Evolutionary conservation across 2,797 vertebrate genomes (phyloP).

Genomic region (Cryptoprocta ferox): DNA sequence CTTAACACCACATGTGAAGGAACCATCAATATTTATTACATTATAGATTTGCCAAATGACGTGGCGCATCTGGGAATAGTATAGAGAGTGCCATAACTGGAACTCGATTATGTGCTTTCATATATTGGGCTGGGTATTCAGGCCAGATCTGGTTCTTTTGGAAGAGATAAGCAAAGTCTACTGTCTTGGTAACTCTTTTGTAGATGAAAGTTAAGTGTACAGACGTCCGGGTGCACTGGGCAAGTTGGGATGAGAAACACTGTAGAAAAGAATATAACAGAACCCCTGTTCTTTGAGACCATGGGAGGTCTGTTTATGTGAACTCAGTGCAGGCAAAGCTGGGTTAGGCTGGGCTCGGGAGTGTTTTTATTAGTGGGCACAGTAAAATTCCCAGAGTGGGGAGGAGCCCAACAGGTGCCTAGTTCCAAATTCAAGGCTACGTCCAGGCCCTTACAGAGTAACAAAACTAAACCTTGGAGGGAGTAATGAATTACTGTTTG

Average conservation of each 20-base stretch:
- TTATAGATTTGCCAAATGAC: constrained; percentile 84
- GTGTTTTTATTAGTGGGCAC: background rate
- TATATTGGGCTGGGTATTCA: constrained; percentile 70
- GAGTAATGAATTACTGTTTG: background rate
- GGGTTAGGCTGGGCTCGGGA: background rate
- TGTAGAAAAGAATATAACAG: background rate
- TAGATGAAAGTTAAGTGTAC: constrained; percentile 70
- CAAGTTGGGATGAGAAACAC: constrained; percentile 21
- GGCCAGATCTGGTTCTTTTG: constrained; percentile 78
- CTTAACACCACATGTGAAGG: constrained; percentile 81
- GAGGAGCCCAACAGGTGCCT: background rate
- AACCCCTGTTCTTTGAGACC: background rate
- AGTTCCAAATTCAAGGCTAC: background rate
- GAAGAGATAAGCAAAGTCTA: constrained; percentile 73
- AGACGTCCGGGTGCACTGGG: constrained; percentile 29
- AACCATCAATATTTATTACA: constrained; percentile 84
- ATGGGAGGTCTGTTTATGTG: background rate
- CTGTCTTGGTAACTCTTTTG: constrained; percentile 73
- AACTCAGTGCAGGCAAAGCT: background rate
- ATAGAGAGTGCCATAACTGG: constrained; percentile 74
- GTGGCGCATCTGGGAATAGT: constrained; percentile 81
- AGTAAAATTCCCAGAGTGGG: background rate
- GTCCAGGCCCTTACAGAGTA: background rate
- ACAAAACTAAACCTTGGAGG: background rate
- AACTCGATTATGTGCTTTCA: constrained; percentile 81